Evolutionary conservation across 2,888 invertebrate species (phyloP).

Genomic region (Spodoptera picta): DNA sequence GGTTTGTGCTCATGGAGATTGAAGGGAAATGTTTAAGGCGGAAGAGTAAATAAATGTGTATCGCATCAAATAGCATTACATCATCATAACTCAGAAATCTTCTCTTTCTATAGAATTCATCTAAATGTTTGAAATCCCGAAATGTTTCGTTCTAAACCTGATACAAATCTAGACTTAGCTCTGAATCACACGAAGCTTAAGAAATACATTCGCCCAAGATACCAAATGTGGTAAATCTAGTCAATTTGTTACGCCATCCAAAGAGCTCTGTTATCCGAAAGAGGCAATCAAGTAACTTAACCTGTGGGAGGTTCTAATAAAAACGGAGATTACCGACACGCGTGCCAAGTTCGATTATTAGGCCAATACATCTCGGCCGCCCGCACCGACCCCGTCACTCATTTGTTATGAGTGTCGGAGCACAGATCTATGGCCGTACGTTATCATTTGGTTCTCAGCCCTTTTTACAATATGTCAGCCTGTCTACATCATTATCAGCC

Average conservation of each 20-base stretch:
- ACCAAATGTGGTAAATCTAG: too few relatives aligned
- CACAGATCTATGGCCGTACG: slow-evolving; percentile 24
- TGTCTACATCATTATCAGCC: slow-evolving; percentile 19
- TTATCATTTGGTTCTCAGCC: slow-evolving; percentile 34
- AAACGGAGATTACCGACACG: slow-evolving; percentile 26
- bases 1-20: slow-evolving; percentile 9
- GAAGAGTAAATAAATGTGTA: not conserved
- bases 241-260: too few relatives aligned
- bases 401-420: slow-evolving; percentile 35
- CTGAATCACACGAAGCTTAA: too few relatives aligned
- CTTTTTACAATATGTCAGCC: slow-evolving; percentile 34
- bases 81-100: too few relatives aligned
- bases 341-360: slow-evolving; percentile 36
- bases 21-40: not conserved
- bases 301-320: slow-evolving; percentile 19
- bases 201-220: too few relatives aligned
- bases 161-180: too few relatives aligned
- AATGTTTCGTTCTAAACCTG: too few relatives aligned
- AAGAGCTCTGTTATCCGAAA: too few relatives aligned
- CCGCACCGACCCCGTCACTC: slow-evolving; percentile 15
- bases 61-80: too few relatives aligned
- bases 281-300: not conserved
- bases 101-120: too few relatives aligned
- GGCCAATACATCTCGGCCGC: slow-evolving; percentile 33
- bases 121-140: too few relatives aligned